Evolutionary conservation across 2,113 vertebrate species (phyloP).

Genomic region (Kryptolebias marmoratus): DNA sequence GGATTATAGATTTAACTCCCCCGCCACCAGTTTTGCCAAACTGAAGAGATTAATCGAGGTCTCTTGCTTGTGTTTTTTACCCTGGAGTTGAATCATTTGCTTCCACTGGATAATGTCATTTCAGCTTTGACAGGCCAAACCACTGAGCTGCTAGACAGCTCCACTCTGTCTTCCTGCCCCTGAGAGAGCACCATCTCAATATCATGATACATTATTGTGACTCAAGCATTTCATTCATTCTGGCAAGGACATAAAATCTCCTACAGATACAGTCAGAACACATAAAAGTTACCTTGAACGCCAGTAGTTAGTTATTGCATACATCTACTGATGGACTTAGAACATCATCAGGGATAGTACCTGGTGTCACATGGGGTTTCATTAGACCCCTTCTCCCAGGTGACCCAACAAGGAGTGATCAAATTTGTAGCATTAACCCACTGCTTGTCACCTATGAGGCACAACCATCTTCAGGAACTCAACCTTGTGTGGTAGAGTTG

Average conservation of each 20-base stretch:
- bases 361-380: no score
- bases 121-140: constrained; percentile 51
- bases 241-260: constrained; percentile 6
- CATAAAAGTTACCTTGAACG: neutral
- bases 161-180: constrained; percentile 21
- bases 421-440: no score
- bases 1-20: constrained; percentile 69
- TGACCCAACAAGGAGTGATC: no score
- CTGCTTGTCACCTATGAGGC: neutral
- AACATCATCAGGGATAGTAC: no score
- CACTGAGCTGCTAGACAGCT: constrained; percentile 26
- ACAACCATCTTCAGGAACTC: neutral
- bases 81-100: constrained; percentile 42
- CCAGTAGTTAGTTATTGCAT: no score
- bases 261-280: neutral
- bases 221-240: constrained; percentile 10
- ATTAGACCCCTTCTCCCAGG: no score
- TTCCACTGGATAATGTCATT: constrained; percentile 62
- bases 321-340: no score
- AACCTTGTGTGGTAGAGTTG: neutral
- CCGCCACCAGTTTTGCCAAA: constrained; percentile 46
- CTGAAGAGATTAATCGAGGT: constrained; percentile 59
- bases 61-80: constrained; percentile 51
- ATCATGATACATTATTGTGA: constrained; percentile 16
- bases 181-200: constrained; percentile 15